Percentiles rank a stretch among this genome's conserved stretches.
Evolutionary conservation across 2,888 invertebrate genomes (phyloP).

Genomic region (Conomelus anceps): DNA sequence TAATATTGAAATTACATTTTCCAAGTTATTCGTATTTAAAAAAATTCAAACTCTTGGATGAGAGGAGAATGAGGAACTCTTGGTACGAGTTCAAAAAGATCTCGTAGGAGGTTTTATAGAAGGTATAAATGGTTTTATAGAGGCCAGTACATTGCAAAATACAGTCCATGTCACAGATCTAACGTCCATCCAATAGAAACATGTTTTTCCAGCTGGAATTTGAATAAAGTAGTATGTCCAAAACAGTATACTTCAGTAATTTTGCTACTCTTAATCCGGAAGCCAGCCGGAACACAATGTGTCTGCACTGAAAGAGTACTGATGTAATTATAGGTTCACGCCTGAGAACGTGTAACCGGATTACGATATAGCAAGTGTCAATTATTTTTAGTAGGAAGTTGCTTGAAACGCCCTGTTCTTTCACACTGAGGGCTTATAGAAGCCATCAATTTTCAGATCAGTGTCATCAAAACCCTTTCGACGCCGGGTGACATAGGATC

Average conservation of each 20-base stretch:
- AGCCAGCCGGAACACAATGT: not conserved
- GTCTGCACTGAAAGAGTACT: not conserved
- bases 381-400: not conserved
- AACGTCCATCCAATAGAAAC: not conserved
- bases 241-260: not conserved
- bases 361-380: not conserved
- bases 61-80: no score
- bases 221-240: not conserved
- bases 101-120: no score
- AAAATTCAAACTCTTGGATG: no score
- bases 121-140: no score
- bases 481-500: not conserved
- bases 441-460: not conserved
- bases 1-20: no score
- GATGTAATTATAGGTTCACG: not conserved
- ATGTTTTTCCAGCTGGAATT: not conserved
- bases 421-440: not conserved
- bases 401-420: not conserved
- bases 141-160: no score
- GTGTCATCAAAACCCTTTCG: not conserved
- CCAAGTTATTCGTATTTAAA: no score
- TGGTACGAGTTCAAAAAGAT: no score
- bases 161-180: no score
- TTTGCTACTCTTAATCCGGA: not conserved
- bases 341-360: not conserved